phyloP scores from a whole-genome alignment of 1,140 invertebrate genomes.

The Oreohelix idahoensis region DNA sequence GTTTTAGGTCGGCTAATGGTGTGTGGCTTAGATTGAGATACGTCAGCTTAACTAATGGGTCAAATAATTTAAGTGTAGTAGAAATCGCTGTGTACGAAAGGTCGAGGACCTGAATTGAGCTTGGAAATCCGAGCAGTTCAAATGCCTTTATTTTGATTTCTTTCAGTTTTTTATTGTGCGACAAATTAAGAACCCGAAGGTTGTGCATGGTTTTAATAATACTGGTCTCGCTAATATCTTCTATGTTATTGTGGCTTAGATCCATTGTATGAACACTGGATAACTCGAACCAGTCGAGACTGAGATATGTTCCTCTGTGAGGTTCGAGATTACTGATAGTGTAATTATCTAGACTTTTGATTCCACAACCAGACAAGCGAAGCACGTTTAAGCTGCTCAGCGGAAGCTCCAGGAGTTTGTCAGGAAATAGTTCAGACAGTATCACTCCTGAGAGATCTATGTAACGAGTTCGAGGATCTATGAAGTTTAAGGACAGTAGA shows the following conservation, averaged over 20 bases:
- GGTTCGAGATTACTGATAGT: background rate
- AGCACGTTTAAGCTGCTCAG: background rate
- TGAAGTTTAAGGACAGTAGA: background rate
- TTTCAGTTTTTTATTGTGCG: conserved; percentile 3
- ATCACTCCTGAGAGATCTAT: conserved; percentile 5
- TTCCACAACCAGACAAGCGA: background rate
- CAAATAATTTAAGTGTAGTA: background rate
- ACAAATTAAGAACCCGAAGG: conserved; percentile 20
- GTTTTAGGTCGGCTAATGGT: background rate
- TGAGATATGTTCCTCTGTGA: too few relatives aligned
- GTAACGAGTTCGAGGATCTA: conserved; percentile 8
- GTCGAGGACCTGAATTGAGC: background rate
- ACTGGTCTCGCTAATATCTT: background rate
- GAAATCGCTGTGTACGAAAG: conserved; percentile 18
- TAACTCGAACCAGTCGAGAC: background rate
- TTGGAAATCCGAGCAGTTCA: background rate
- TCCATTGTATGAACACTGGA: background rate
- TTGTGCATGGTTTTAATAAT: background rate
- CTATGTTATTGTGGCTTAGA: background rate
- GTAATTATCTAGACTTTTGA: background rate
- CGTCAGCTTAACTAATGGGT: conserved; percentile 5
- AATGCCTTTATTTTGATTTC: background rate
- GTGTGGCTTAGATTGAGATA: conserved; percentile 31
- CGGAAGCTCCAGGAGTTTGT: background rate
- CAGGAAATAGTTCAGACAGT: background rate